Evolutionary conservation across 2,113 vertebrate genomes (phyloP), one percentile per base, ranked within the genome.

Genomic region (Panthera uncia): DNA sequence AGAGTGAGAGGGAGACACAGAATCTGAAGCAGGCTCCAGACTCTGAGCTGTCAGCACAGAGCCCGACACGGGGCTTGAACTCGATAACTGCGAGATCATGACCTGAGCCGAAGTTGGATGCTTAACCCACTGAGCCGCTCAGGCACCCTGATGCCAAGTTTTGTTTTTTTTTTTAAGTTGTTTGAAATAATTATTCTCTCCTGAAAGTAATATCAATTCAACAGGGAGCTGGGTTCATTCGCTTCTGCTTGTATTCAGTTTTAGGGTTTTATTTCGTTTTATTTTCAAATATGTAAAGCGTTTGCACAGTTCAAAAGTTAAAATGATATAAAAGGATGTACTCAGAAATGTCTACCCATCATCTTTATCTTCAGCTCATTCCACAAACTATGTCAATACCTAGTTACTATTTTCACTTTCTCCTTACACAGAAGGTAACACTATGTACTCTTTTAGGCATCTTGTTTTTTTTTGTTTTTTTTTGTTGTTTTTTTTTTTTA

Each of bases 131-230:
- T 45, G 45, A 45, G 45, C 8, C 45, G 7, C 45, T 45, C 45
- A 9, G 45, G 45, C 45, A 0, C 45, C 45, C 8, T 8, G 45
- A 45, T 45, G 45, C 45, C 45, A 45, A 45, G 45, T 1, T 45
- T 45, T 8, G 6, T 18, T 5, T 5, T 55, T 55, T 55, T 55
- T 55, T 55, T 55, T 0, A 80, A 41, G 27, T 78, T 84, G 45
- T 86, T 29, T 86, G 55, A 89, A 73, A n/a, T 71, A 33, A 33
- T 94, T 73, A 45, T 65, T 92, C 87, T 68, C 74, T 69, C 63
- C 38, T 83, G 57, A 41, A 78, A 57, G 33, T 61, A 41, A 13
- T 48, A 91, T 31, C 41, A 66, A 86, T 48, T 57, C 91, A 96
- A 66, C 61, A 81, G 19, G 15, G 29, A 81, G 25, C 73, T 91